Percentiles rank a stretch among this genome's conserved stretches.
Conservation (phyloP, 2,888 invertebrate genomes). For the Eretmocerus hayati region DNA sequence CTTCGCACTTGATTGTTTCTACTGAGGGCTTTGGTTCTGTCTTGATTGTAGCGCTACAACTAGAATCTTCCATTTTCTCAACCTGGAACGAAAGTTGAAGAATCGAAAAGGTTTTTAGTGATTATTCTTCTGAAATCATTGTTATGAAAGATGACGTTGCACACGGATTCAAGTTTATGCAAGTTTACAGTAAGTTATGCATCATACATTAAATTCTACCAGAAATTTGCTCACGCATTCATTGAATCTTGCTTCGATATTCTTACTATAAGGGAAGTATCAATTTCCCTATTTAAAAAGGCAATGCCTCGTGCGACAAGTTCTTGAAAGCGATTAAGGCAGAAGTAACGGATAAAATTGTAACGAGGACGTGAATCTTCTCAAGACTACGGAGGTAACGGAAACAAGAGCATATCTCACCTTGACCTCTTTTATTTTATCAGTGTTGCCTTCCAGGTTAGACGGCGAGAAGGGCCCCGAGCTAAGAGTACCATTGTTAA, state of each 20-base stretch:
- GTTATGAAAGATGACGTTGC: neutral
- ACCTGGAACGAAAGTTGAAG: conserved; percentile 1
- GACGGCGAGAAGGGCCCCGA: conserved; percentile 55
- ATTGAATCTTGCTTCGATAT: too few relatives aligned
- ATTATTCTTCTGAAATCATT: neutral
- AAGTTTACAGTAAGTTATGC: too few relatives aligned
- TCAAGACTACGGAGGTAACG: too few relatives aligned
- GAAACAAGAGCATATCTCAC: too few relatives aligned
- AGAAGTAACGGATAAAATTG: neutral
- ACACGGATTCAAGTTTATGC: too few relatives aligned
- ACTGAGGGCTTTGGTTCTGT: conserved; percentile 31
- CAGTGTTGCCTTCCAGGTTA: conserved; percentile 36
- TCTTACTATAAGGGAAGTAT: too few relatives aligned
- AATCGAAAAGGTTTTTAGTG: neutral
- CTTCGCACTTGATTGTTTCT: conserved; percentile 44
- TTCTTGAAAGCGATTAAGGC: neutral
- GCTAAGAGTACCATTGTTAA: conserved; percentile 45
- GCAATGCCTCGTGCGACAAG: too few relatives aligned
- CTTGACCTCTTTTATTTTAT: conserved; percentile 46
- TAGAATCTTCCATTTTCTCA: conserved; percentile 8
- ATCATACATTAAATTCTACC: too few relatives aligned
- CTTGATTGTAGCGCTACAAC: conserved; percentile 21
- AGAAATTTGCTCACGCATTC: too few relatives aligned
- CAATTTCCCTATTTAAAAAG: too few relatives aligned
- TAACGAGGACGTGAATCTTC: conserved; percentile 27